Evolutionary conservation across 2,113 vertebrate species (phyloP).

Genomic region (Tautogolabrus adspersus): DNA sequence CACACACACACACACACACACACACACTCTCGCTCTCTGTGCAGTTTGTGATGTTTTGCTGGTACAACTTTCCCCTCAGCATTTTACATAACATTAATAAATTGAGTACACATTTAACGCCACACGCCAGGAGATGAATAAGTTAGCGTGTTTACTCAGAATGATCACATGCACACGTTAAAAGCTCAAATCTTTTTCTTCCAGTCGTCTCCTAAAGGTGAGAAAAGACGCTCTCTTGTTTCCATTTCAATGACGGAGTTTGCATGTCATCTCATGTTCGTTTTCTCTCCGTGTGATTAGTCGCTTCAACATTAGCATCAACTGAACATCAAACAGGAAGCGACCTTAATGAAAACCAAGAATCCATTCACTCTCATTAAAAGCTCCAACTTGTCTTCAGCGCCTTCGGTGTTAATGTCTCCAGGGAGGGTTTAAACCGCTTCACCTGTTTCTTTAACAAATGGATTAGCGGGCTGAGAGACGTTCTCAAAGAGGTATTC

Average conservation of each 20-base stretch:
- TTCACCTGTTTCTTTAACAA: too few relatives aligned
- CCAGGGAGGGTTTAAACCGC: neutral
- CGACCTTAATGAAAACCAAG: neutral
- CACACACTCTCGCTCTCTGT: neutral
- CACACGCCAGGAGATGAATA: conserved; percentile 12
- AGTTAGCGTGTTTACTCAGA: neutral
- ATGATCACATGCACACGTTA: neutral
- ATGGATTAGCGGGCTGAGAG: too few relatives aligned
- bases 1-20: too few relatives aligned
- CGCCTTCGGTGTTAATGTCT: neutral
- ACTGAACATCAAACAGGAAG: conserved; percentile 11
- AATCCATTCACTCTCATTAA: conserved; percentile 12
- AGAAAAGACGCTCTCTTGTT: neutral
- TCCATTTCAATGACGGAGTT: too few relatives aligned
- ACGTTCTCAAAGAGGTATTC: too few relatives aligned
- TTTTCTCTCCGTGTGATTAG: neutral
- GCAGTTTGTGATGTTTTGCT: conserved; percentile 7
- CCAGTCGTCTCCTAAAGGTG: too few relatives aligned
- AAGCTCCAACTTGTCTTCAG: neutral
- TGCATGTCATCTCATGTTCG: neutral
- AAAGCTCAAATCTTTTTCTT: neutral
- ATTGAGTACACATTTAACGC: conserved; percentile 2
- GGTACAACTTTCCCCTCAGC: conserved; percentile 11
- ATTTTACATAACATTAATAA: neutral
- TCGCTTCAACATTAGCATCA: neutral